Percentiles rank a stretch among this genome's conserved stretches.
These are phyloP conservation scores for Ariopsis seemanni DNA, from an alignment of 2,113 vertebrate genomes.

Conservation along the genomic window DNA sequence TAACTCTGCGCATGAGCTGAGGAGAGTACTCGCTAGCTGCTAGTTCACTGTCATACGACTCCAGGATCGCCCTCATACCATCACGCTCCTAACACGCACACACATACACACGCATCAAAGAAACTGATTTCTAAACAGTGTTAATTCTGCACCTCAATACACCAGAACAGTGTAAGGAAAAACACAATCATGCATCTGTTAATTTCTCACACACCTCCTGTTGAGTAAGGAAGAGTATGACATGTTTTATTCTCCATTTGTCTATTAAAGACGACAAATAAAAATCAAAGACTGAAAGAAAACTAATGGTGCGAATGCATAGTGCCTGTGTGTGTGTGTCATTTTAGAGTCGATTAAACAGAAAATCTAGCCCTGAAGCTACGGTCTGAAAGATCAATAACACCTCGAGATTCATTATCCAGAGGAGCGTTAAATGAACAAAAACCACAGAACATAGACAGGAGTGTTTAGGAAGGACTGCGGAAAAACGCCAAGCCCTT, in stretches of 20 bases:
- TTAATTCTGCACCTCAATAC: neutral
- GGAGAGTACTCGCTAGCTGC: conserved; percentile 81
- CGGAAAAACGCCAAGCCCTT: neutral
- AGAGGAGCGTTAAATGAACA: neutral
- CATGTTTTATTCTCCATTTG: neutral
- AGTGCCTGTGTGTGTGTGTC: conserved; percentile 22
- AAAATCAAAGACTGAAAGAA: conserved; percentile 20
- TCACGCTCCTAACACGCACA: conserved; percentile 84
- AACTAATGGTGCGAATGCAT: conserved; percentile 35
- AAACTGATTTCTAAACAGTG: neutral
- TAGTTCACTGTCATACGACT: conserved; percentile 91
- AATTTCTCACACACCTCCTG: neutral
- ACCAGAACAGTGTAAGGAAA: neutral
- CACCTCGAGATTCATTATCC: conserved; percentile 25
- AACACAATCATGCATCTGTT: neutral
- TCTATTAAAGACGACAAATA: conserved; percentile 7
- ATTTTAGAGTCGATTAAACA: conserved; percentile 54
- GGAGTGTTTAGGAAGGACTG: neutral
- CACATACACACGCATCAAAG: conserved; percentile 6
- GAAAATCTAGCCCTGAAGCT: conserved; percentile 43
- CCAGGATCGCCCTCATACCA: conserved; percentile 90
- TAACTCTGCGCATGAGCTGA: conserved; percentile 83
- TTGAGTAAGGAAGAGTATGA: neutral
- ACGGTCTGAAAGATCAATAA: conserved; percentile 40
- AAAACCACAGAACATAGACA: neutral